Conservation (phyloP, 2,797 vertebrate species). For the Oreochromis grahami region DNA sequence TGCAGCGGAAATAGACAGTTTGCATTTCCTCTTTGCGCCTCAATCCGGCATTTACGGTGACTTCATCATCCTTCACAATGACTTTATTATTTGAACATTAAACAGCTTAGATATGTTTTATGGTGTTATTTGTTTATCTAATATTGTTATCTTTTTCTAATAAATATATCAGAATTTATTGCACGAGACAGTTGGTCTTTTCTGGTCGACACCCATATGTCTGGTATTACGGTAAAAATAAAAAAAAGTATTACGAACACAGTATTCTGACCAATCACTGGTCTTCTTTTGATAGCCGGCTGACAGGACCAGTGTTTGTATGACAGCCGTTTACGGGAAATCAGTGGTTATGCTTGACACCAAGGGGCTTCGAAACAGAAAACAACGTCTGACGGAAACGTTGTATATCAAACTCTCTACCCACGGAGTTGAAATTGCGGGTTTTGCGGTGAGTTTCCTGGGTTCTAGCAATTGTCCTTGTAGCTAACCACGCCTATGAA, state of each 20-base stretch:
- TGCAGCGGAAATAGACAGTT: slow-evolving; percentile 66
- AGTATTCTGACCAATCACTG: slow-evolving; percentile 40
- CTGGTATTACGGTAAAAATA: slow-evolving; percentile 55
- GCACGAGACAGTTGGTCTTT: background rate
- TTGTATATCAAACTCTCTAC: background rate
- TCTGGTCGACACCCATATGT: fast-evolving
- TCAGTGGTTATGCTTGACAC: background rate
- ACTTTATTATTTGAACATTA: background rate
- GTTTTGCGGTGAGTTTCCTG: slow-evolving; percentile 25
- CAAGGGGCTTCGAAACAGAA: background rate
- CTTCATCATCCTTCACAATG: background rate
- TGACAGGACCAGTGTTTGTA: background rate
- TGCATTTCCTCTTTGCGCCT: slow-evolving; percentile 34
- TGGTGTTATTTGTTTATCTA: background rate
- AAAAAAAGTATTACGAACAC: slow-evolving; percentile 1
- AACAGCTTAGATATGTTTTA: background rate
- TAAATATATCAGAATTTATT: background rate
- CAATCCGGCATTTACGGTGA: slow-evolving; percentile 46
- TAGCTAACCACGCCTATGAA: background rate
- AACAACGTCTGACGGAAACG: background rate
- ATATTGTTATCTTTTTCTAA: background rate
- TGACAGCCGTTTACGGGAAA: background rate
- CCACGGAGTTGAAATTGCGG: too few species aligned
- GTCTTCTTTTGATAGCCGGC: background rate
- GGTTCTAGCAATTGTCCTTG: background rate